phyloP scores from a whole-genome alignment of 2,113 vertebrate species.

The Tupaia chinensis region DNA sequence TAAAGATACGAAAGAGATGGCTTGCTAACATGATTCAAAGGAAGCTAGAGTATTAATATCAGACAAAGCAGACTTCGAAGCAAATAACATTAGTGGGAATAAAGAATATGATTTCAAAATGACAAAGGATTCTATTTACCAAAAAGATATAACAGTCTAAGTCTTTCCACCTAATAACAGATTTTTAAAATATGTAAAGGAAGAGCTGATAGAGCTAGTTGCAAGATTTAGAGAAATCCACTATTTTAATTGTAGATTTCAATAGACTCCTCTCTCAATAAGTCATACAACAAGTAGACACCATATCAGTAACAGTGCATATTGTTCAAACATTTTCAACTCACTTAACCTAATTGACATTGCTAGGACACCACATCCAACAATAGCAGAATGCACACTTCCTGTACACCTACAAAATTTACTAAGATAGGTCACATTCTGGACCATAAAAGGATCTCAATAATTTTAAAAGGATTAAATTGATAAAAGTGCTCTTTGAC shows the following conservation, averaged over 20 bases:
- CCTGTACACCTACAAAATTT: background rate
- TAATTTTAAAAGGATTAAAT: background rate
- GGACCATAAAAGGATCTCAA: background rate
- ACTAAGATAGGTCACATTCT: background rate
- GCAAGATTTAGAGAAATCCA: background rate
- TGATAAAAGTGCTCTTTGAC: background rate
- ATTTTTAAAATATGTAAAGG: background rate
- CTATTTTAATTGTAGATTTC: background rate
- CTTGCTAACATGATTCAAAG: background rate
- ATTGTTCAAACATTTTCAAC: background rate
- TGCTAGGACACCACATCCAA: background rate
- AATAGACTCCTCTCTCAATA: background rate
- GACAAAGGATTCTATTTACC: background rate
- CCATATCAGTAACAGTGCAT: background rate
- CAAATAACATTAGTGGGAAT: background rate
- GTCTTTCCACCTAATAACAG: background rate
- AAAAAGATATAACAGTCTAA: background rate
- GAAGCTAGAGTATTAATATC: background rate
- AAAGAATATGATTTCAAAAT: background rate
- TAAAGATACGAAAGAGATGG: slow-evolving; percentile 10
- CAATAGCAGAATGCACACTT: background rate
- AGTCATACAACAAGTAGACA: background rate
- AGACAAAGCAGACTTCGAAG: background rate
- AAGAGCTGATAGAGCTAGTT: background rate
- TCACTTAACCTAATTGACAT: background rate